These are phyloP conservation scores for Nautilus pompilius DNA, from an alignment of 1,140 invertebrate genomes.

Conservation along the genomic window DNA sequence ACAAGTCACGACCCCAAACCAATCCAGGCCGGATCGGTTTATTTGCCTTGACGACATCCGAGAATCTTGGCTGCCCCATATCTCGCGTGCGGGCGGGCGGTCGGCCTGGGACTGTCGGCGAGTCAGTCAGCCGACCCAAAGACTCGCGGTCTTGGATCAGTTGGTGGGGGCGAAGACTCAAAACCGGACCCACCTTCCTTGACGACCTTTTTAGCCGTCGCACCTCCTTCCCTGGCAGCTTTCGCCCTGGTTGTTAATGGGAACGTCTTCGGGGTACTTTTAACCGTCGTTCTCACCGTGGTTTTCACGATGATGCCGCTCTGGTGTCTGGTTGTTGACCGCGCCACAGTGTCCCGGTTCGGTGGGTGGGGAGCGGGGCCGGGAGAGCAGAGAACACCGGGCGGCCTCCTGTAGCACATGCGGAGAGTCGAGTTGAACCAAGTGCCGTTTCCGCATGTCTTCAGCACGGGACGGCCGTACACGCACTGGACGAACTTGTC, in stretches of 20 bases:
- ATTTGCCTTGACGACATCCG: neutral
- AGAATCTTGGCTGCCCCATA: neutral
- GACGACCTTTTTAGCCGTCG: too few relatives aligned
- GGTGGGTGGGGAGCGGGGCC: neutral
- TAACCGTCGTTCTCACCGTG: too few relatives aligned
- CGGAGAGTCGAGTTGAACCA: neutral
- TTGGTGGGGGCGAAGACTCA: too few relatives aligned
- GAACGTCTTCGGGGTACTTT: too few relatives aligned
- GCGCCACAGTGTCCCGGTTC: too few relatives aligned
- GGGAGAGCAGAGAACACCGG: neutral
- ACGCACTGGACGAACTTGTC: neutral
- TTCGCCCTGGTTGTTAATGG: neutral
- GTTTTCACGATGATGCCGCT: neutral
- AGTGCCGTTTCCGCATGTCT: neutral
- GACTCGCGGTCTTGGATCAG: too few relatives aligned
- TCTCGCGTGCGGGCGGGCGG: neutral
- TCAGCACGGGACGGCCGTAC: neutral
- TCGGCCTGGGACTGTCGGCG: conserved; percentile 1
- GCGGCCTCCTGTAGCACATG: neutral
- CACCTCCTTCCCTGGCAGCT: neutral
- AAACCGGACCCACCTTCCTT: too few relatives aligned
- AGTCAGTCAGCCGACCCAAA: conserved; percentile 8
- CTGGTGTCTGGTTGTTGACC: too few relatives aligned
- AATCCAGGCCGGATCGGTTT: neutral
- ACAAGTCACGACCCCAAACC: neutral